phyloP scores from a whole-genome alignment of 1,140 invertebrate genomes.

The Colletes gigas region DNA sequence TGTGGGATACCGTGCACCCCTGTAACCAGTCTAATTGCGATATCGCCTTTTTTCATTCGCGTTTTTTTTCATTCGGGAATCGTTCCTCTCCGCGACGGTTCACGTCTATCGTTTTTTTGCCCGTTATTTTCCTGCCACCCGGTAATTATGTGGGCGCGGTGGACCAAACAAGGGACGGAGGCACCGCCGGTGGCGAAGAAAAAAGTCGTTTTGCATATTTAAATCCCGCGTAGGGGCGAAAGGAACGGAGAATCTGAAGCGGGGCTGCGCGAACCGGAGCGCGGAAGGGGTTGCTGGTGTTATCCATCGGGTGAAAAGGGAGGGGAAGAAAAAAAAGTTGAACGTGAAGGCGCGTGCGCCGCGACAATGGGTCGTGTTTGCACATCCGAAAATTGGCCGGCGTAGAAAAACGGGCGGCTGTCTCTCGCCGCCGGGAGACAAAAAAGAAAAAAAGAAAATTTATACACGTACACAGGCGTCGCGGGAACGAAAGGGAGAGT shows the following conservation, averaged over 20 bases:
- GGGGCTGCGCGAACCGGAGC: conserved; percentile 3
- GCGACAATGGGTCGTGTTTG: conserved; percentile 72
- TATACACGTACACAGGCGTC: not conserved
- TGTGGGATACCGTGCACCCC: conserved; percentile 51
- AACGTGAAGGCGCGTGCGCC: conserved; percentile 71
- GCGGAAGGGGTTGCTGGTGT: conserved; percentile 23
- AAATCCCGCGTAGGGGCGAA: conserved; percentile 64
- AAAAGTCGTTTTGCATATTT: conserved; percentile 78
- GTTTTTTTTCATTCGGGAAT: conserved; percentile 50
- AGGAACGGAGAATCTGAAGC: conserved; percentile 20
- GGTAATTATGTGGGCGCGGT: conserved; percentile 79
- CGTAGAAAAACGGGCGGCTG: conserved; percentile 57
- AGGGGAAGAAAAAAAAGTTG: conserved; percentile 10
- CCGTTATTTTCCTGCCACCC: conserved; percentile 70
- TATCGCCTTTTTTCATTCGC: conserved; percentile 70
- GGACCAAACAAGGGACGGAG: conserved; percentile 76
- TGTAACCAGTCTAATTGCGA: conserved; percentile 73
- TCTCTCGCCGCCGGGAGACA: conserved; percentile 47
- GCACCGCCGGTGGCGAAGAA: conserved; percentile 65
- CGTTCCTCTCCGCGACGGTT: conserved; percentile 25
- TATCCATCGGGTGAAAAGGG: not conserved
- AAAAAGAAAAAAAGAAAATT: conserved; percentile 36
- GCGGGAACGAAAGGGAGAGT: conserved; percentile 46
- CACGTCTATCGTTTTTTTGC: conserved; percentile 63
- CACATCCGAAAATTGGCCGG: conserved; percentile 75